Evolutionary conservation across 2,113 vertebrate genomes (phyloP).

Genomic region (Sturnus vulgaris): DNA sequence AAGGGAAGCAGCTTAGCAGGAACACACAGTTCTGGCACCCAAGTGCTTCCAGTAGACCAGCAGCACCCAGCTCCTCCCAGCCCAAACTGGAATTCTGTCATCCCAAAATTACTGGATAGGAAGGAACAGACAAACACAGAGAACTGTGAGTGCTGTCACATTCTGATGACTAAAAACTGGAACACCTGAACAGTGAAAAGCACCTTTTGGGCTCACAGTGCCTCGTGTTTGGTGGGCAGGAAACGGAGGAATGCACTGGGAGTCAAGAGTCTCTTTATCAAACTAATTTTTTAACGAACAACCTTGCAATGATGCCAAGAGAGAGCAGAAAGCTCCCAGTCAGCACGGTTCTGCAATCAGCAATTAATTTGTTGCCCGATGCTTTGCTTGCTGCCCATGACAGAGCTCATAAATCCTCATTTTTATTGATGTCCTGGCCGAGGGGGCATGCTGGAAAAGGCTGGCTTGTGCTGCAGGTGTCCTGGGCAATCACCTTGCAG

Average conservation of each 20-base stretch:
- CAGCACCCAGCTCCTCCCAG: neutral
- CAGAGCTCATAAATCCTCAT: slow-evolving; percentile 56
- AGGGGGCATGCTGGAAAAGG: neutral
- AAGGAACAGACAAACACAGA: neutral
- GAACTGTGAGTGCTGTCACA: neutral
- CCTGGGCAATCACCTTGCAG: neutral
- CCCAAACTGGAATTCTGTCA: neutral
- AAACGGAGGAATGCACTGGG: neutral
- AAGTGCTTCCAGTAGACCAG: neutral
- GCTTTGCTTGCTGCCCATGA: slow-evolving; percentile 32
- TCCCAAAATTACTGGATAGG: neutral
- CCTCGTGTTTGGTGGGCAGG: neutral
- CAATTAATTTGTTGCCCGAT: slow-evolving; percentile 13
- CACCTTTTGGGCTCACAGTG: neutral
- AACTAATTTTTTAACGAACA: slow-evolving; percentile 8
- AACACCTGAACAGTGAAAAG: neutral
- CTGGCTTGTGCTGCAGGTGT: neutral
- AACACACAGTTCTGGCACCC: neutral
- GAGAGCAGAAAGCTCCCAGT: slow-evolving; percentile 26
- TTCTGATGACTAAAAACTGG: neutral
- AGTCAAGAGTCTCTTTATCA: slow-evolving; percentile 25
- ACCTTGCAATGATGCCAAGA: neutral
- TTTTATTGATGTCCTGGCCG: neutral
- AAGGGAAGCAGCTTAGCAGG: slow-evolving; percentile 28
- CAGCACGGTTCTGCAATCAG: slow-evolving; percentile 20